Conservation (phyloP, 2,797 vertebrate species). For the Chiroxiphia lanceolata region DNA sequence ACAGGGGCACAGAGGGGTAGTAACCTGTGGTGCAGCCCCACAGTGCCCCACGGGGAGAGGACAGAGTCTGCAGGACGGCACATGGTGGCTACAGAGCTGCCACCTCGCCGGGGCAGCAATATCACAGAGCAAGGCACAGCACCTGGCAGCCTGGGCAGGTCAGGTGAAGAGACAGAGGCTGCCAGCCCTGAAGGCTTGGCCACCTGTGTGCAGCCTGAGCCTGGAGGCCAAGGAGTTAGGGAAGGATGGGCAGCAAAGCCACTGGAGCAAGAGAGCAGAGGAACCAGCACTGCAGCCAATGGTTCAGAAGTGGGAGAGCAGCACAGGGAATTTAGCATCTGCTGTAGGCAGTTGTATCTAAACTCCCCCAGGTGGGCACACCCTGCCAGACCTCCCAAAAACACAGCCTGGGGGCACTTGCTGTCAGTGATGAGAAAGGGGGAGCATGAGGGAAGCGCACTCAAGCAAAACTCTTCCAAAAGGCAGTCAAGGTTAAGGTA, state of each 20-base stretch:
- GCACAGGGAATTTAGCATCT: background rate
- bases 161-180: background rate
- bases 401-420: background rate
- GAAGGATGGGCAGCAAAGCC: background rate
- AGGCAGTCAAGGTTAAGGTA: background rate
- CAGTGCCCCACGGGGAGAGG: background rate
- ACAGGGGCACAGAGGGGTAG: background rate
- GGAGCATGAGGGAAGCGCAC: accelerated
- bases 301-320: background rate
- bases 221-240: accelerated
- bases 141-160: background rate
- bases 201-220: background rate
- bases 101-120: background rate
- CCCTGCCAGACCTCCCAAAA: background rate
- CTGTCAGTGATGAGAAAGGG: background rate
- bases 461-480: background rate
- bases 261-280: background rate
- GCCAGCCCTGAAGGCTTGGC: background rate
- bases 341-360: background rate
- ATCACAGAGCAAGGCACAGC: accelerated
- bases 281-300: background rate
- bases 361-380: background rate
- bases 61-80: background rate
- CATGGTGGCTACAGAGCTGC: accelerated
- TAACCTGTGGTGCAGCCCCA: background rate